Conservation (phyloP, 2,113 vertebrate species). For the Calidris pygmaea region DNA sequence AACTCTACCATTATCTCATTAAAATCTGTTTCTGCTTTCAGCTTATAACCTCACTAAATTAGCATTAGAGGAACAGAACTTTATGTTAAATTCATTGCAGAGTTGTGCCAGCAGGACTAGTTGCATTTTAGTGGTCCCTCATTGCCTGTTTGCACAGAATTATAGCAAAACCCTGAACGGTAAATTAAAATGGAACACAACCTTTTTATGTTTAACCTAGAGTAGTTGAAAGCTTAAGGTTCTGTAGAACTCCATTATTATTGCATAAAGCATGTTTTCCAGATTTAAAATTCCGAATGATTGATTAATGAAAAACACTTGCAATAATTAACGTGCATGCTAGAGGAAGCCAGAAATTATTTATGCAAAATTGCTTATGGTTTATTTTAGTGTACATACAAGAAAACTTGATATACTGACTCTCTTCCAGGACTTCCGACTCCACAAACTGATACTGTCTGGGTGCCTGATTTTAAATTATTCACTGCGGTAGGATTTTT, state of each 20-base stretch:
- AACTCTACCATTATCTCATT: conserved; percentile 55
- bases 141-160: conserved; percentile 54
- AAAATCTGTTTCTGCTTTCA: conserved; percentile 53
- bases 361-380: background rate
- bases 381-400: background rate
- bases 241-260: background rate
- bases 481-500: background rate
- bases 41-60: conserved; percentile 59
- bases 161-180: conserved; percentile 25
- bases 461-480: background rate
- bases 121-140: conserved; percentile 57
- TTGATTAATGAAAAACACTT: conserved; percentile 44
- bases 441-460: background rate
- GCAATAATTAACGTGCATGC: conserved; percentile 7
- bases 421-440: background rate
- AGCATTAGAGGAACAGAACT: conserved; percentile 54
- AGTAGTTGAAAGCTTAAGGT: conserved; percentile 30
- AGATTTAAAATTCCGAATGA: conserved; percentile 9
- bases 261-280: conserved; percentile 17
- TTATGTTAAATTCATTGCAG: conserved; percentile 54
- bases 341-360: conserved; percentile 5
- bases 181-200: conserved; percentile 59
- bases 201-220: conserved; percentile 7
- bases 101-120: conserved; percentile 41
- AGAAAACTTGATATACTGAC: background rate